Evolutionary conservation across 2,797 vertebrate genomes (phyloP).

Genomic region (Erithacus rubecula): DNA sequence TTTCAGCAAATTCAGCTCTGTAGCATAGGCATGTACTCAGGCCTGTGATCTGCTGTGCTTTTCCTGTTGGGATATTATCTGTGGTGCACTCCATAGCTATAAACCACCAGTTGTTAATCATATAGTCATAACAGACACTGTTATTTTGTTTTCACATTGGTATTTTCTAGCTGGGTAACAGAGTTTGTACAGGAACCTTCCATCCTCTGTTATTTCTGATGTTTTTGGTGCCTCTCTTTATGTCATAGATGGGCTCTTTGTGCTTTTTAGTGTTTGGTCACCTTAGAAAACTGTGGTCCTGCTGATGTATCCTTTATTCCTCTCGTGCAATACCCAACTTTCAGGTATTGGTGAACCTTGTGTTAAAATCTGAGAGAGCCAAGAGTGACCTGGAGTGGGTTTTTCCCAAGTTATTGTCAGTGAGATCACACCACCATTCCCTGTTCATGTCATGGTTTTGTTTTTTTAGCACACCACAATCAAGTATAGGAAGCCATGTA

Average conservation of each 20-base stretch:
- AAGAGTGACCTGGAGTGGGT: background rate
- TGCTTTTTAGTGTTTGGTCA: background rate
- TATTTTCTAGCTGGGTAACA: background rate
- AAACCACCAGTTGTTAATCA: background rate
- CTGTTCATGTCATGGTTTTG: background rate
- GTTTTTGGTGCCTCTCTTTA: background rate
- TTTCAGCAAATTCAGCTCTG: background rate
- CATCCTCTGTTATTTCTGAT: background rate
- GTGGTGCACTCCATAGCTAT: background rate
- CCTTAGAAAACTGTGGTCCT: background rate
- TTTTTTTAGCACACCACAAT: background rate
- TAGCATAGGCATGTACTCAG: background rate
- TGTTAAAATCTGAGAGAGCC: background rate
- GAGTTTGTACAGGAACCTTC: background rate
- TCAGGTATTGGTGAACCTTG: background rate
- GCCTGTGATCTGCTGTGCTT: background rate
- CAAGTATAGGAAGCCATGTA: constrained; percentile 1
- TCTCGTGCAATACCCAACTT: background rate
- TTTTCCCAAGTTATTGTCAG: background rate
- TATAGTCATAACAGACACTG: background rate
- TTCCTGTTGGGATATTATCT: background rate
- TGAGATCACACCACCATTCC: background rate
- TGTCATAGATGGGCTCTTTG: background rate
- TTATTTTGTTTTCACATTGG: background rate
- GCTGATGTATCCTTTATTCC: background rate